Evolutionary conservation across 2,888 invertebrate genomes (phyloP).

Genomic region (Dasypogon diadema): DNA sequence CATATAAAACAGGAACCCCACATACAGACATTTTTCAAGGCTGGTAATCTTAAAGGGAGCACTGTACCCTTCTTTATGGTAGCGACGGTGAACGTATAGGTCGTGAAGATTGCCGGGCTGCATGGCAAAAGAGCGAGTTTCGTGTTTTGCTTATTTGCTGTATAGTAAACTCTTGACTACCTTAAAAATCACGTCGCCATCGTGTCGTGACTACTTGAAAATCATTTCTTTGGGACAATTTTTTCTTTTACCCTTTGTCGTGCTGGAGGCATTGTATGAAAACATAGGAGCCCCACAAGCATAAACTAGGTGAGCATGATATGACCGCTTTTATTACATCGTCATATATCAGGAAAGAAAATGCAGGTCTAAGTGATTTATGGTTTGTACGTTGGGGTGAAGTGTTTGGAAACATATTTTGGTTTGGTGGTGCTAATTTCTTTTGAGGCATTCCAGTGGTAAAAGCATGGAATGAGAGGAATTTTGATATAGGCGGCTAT

Average conservation of each 20-base stretch:
- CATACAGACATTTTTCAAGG: slow-evolving; percentile 7
- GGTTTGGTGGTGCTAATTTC: neutral
- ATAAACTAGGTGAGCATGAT: slow-evolving; percentile 7
- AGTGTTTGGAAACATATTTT: slow-evolving; percentile 10
- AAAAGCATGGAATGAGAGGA: too few relatives aligned
- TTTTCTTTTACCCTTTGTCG: slow-evolving; percentile 10
- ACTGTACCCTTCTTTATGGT: neutral
- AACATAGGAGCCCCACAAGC: neutral
- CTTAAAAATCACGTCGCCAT: slow-evolving; percentile 21
- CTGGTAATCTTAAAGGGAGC: neutral
- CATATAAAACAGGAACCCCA: slow-evolving; percentile 1
- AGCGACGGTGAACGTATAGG: neutral
- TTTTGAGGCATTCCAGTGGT: too few relatives aligned
- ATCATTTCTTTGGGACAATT: slow-evolving; percentile 31
- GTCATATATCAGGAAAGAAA: slow-evolving; percentile 4
- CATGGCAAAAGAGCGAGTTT: neutral
- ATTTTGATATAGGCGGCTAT: too few relatives aligned
- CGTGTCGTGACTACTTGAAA: slow-evolving; percentile 40
- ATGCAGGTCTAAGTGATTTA: slow-evolving; percentile 22
- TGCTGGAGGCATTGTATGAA: slow-evolving; percentile 14
- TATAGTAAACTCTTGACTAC: slow-evolving; percentile 11
- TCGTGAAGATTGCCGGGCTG: slow-evolving; percentile 22
- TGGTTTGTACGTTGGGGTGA: slow-evolving; percentile 1
- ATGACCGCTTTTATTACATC: slow-evolving; percentile 3
- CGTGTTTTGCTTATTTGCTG: slow-evolving; percentile 10